These are phyloP conservation scores for Lordiphosa fenestrarum DNA, from an alignment of 2,888 invertebrate species.

Conservation along the genomic window DNA sequence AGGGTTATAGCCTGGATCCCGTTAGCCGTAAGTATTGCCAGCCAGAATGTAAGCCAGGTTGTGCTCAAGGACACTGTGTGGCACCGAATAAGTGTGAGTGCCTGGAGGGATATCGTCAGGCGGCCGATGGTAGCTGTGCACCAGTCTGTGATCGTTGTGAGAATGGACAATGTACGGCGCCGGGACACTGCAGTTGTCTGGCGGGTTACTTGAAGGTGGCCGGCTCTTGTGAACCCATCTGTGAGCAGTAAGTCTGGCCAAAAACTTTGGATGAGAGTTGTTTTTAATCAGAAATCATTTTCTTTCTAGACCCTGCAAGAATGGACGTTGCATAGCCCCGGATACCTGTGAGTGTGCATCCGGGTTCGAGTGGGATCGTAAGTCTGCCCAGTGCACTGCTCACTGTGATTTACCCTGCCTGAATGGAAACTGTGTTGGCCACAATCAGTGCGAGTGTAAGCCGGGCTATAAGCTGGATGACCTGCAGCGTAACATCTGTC, in stretches of 20 bases:
- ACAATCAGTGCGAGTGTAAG: constrained; percentile 83
- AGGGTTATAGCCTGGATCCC: constrained; percentile 78
- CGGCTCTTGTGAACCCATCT: constrained; percentile 77
- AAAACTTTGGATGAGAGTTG: neutral
- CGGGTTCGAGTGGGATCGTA: constrained; percentile 69
- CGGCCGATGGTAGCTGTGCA: constrained; percentile 70
- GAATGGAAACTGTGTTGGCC: constrained; percentile 86
- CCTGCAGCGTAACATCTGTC: constrained; percentile 80
- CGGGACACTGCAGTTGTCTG: constrained; percentile 83
- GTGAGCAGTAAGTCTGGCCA: constrained; percentile 64
- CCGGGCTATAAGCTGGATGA: constrained; percentile 81
- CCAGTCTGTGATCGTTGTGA: constrained; percentile 79
- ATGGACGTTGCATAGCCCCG: constrained; percentile 80
- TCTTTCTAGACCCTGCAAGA: constrained; percentile 69
- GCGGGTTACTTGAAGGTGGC: constrained; percentile 81
- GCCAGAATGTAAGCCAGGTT: constrained; percentile 76
- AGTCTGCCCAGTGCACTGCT: constrained; percentile 81
- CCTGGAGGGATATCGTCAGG: constrained; percentile 60
- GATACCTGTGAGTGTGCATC: constrained; percentile 77
- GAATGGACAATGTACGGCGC: constrained; percentile 83
- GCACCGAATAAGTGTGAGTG: constrained; percentile 75
- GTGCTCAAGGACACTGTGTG: constrained; percentile 70
- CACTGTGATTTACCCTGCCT: constrained; percentile 85
- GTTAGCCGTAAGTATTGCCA: constrained; percentile 69
- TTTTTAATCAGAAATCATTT: neutral